These are phyloP conservation scores for Pilophorus perplexus DNA, from an alignment of 2,888 invertebrate genomes.

Conservation along the genomic window DNA sequence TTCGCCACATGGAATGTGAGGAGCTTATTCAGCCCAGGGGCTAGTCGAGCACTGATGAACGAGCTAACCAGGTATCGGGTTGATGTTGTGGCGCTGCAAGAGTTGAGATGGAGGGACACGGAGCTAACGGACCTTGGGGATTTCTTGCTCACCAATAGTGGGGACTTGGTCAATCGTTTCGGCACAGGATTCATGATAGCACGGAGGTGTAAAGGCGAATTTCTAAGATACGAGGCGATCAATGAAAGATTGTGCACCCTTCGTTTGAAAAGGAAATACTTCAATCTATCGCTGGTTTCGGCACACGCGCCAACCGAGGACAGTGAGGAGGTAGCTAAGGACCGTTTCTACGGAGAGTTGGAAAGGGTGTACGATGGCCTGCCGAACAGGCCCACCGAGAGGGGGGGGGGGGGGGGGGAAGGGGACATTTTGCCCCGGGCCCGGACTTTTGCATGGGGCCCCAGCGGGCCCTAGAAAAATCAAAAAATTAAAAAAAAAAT, in stretches of 20 bases:
- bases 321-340: not conserved
- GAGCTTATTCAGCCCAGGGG: not conserved
- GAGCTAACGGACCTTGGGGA: not conserved
- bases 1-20: constrained; percentile 1
- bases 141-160: not conserved
- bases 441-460: too few relatives aligned
- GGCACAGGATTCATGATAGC: not conserved
- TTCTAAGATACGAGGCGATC: not conserved
- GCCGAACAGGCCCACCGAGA: too few relatives aligned
- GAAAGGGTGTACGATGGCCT: not conserved
- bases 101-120: constrained; percentile 4
- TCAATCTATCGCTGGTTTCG: not conserved
- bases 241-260: not conserved
- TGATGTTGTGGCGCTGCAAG: not conserved
- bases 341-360: not conserved
- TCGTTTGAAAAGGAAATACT: not conserved
- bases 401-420: too few relatives aligned
- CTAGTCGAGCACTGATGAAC: not conserved
- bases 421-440: too few relatives aligned
- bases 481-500: too few relatives aligned
- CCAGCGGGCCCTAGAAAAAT: too few relatives aligned
- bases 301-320: not conserved
- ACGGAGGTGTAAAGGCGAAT: not conserved
- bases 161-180: not conserved
- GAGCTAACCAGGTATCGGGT: not conserved